Evolutionary conservation across 2,113 vertebrate species (phyloP).

Genomic region (Urocitellus parryii): DNA sequence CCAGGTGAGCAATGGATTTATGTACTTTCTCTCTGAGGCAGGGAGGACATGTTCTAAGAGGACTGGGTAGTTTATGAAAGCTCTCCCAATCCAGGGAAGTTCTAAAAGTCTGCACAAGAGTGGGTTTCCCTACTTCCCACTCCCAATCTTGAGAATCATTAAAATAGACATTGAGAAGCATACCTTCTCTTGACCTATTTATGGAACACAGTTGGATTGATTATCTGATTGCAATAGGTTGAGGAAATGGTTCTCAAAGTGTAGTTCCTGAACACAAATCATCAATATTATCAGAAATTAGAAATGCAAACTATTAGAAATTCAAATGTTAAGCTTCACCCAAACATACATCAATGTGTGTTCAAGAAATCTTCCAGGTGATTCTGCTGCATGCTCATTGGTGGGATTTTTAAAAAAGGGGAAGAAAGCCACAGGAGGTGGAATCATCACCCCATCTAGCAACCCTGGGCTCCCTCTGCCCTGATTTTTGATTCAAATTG

Average conservation of each 20-base stretch:
- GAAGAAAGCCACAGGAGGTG: not conserved
- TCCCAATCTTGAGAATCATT: not conserved
- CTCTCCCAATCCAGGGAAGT: not conserved
- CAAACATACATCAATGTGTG: not conserved
- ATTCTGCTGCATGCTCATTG: not conserved
- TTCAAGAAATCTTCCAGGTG: not conserved
- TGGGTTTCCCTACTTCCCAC: not conserved
- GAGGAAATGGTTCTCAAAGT: not conserved
- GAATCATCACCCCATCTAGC: not conserved
- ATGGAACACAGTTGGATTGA: not conserved
- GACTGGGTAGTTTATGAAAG: not conserved
- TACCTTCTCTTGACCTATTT: not conserved
- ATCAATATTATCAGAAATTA: not conserved
- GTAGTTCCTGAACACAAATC: not conserved
- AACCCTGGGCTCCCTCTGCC: not conserved
- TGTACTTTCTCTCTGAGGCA: not conserved
- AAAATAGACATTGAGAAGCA: not conserved
- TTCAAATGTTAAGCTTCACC: not conserved
- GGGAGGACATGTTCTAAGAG: not conserved
- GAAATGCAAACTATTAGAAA: not conserved
- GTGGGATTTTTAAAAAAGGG: not conserved
- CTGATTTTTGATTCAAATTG: not conserved
- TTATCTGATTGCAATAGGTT: not conserved
- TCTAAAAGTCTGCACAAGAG: not conserved
- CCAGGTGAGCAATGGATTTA: not conserved